Base-by-base conservation (phyloP, 2,797 vertebrate species). In the Crax fasciolata region DNA sequence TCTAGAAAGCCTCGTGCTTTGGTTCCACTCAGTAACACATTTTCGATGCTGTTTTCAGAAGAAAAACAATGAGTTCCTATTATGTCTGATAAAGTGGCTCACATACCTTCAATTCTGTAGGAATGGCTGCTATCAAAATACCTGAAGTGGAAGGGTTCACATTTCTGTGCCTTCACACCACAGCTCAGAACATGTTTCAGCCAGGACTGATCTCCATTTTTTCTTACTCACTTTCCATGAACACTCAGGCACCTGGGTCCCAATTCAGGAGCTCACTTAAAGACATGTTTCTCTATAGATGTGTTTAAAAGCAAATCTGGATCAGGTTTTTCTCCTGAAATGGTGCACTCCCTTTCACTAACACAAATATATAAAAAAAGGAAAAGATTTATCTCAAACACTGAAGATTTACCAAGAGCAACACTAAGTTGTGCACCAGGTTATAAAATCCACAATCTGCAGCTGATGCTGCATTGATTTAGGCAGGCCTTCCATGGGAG, bases 101-200 rank as follows among this genome's bases (percentile, higher is more conserved):
- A 9, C 87, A 74, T 46, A 82, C 49, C 78, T 89, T 44, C 57
- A 59, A 38, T 63, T 84, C 84, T 52, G 35, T 23, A 35, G 57
- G 73, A 94, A 95, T 55, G 78, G 91, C 74, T 89, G 91, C 92
- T 92, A 92, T 95, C 77, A 82, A 96, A 93, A 87, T 43, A 66
- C 89, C 59, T 63, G 43, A 63, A 94, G 66, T 82, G 75, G 87
- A 73, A 87, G 92, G 81, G 92, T 82, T 89, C 27, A 58, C 92
- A 76, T 79, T 87, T 48, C 91, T 71, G 39, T 59, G 84, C 81
- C 84, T 92, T 76, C 75, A 61, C 48, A 16, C 48, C 58, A 35
- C 66, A 68, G 83, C 54, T 77, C 38, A 3, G 57, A 91, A 75
- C 1, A 0, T 94, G 63, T 94, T 95, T 89, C 94, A 94, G 84